Base-by-base conservation (phyloP, 2,113 vertebrate species). In the Microcebus griseorufus region DNA sequence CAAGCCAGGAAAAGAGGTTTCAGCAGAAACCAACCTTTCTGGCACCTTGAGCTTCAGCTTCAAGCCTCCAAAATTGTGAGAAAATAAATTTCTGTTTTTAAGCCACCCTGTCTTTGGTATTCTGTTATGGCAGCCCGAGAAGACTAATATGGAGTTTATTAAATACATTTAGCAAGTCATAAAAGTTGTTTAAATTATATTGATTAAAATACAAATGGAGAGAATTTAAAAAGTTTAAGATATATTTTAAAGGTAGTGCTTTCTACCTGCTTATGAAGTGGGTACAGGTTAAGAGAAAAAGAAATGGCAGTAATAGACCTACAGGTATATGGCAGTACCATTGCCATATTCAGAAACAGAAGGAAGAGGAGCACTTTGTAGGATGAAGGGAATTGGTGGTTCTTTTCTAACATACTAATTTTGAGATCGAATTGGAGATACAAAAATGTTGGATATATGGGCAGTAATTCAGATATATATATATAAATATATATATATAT, bases 391-490 rank as follows among this genome's bases (percentile, higher is more conserved):
- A 94, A 96, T 10, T 45, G n/a, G 29, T 76, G 12, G 8, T 69
- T 94, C 27, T 95, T 88, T 92, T 48, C 45, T 81, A 60, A 58
- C 20, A 67, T 45, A 32, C 79, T 83, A 88, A 75, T 81, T 93
- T 85, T 69, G 53, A 88, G 70, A 84, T 92, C 9, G 65, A 62
- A 69, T 45, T 45, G 48, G 69, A 72, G 14, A 88, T 55, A 90
- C 22, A 87, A 75, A 76, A 45, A 81, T 23, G 42, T 27, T 75
- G 48, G 67, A 53, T 58, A 48, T 14, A 45, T 67, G 23, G 34
- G 73, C 22, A 95, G 34, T 75, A 88, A 72, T 87, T 79, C 42
- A 84, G 20, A 42, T 90, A 64, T 80, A 83, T 93, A 45, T 45
- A 45, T 45, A 45, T 45, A 45, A 6, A 42, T 6, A 42, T 42